Percentiles rank a stretch among this genome's conserved stretches.
Evolutionary conservation across 2,888 invertebrate species (phyloP).

Genomic region (Leptarthrus brevirostris): DNA sequence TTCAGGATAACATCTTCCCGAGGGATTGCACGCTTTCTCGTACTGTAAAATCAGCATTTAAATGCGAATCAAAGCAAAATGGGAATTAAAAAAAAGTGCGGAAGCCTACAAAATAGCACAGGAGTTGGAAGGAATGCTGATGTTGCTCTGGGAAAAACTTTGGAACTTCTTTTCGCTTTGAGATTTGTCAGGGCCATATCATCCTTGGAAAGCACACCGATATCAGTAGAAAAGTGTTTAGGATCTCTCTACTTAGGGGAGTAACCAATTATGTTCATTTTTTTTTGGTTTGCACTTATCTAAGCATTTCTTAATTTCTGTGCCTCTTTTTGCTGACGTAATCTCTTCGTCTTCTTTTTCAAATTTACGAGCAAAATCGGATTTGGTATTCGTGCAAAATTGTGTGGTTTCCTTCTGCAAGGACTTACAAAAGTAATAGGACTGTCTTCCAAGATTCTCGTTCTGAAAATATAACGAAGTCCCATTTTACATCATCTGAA

Average conservation of each 20-base stretch:
- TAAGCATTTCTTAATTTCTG: slow-evolving; percentile 18
- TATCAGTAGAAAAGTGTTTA: slow-evolving; percentile 14
- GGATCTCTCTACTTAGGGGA: slow-evolving; percentile 28
- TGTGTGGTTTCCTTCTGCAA: too few species aligned
- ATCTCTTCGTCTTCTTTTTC: background rate
- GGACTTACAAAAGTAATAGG: too few species aligned
- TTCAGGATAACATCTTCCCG: slow-evolving; percentile 48
- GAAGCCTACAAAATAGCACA: background rate
- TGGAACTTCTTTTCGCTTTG: slow-evolving; percentile 14
- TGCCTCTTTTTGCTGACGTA: slow-evolving; percentile 24
- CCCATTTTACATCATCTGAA: too few species aligned
- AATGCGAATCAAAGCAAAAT: slow-evolving; percentile 43
- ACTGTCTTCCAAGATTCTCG: too few species aligned
- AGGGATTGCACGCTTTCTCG: slow-evolving; percentile 38
- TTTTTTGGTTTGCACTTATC: slow-evolving; percentile 26
- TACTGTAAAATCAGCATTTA: slow-evolving; percentile 50
- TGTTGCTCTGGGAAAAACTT: slow-evolving; percentile 29
- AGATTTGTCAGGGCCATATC: slow-evolving; percentile 19
- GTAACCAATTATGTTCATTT: slow-evolving; percentile 30
- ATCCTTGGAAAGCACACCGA: background rate
- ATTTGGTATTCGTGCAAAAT: background rate
- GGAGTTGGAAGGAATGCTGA: slow-evolving; percentile 33
- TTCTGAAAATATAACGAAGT: too few species aligned
- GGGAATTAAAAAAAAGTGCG: slow-evolving; percentile 30
- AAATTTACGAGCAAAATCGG: background rate